Evolutionary conservation across 2,113 vertebrate genomes (phyloP).

Genomic region (Cygnus buccinator): DNA sequence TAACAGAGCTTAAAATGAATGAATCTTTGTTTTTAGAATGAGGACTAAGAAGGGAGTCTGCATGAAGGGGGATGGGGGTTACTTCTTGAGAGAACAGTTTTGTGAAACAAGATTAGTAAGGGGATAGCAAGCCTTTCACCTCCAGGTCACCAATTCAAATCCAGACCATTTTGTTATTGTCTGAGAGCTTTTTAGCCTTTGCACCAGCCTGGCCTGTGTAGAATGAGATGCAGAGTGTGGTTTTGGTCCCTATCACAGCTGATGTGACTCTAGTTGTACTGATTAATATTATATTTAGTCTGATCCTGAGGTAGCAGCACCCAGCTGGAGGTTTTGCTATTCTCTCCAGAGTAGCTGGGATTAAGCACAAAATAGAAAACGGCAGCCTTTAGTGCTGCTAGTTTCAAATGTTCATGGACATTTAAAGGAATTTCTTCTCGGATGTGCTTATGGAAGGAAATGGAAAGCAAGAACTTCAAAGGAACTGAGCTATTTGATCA

Average conservation of each 20-base stretch:
- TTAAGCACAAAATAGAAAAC: not conserved
- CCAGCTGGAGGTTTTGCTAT: not conserved
- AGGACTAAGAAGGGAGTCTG: not conserved
- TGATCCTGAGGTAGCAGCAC: not conserved
- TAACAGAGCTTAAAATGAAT: conserved; percentile 30
- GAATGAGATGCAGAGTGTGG: not conserved
- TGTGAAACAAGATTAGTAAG: not conserved
- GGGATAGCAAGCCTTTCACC: not conserved
- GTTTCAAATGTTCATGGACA: not conserved
- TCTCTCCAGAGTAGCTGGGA: not conserved
- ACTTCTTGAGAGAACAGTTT: not conserved
- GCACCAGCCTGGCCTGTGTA: not conserved
- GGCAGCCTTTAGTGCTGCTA: not conserved
- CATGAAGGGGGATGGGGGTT: not conserved
- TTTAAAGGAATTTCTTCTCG: conserved; percentile 15
- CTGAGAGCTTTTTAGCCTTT: not conserved
- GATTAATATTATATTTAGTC: not conserved
- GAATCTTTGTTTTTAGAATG: not conserved
- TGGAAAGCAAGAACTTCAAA: conserved; percentile 40
- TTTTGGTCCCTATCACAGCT: not conserved
- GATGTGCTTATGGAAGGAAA: conserved; percentile 10
- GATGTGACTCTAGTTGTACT: not conserved
- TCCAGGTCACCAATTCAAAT: not conserved
- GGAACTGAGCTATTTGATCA: conserved; percentile 26
- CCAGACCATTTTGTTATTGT: not conserved